Percentiles rank a stretch among this genome's conserved stretches.
phyloP scores from a whole-genome alignment of 2,888 invertebrate genomes.

The Nomada fabriciana region DNA sequence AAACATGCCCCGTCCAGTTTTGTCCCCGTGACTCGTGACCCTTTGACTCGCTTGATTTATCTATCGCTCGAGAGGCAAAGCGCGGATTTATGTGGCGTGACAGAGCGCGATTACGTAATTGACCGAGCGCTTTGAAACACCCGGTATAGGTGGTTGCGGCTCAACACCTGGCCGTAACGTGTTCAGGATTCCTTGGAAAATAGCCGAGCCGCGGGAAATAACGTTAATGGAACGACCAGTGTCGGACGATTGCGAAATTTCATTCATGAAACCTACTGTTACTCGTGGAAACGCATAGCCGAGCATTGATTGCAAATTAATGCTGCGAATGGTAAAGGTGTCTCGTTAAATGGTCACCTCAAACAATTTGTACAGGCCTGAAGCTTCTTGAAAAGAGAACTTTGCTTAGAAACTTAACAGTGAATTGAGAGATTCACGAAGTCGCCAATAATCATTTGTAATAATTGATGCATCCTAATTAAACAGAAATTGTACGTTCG shows the following conservation, averaged over 20 bases:
- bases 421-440: too few species aligned
- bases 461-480: too few species aligned
- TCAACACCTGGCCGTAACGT: slow-evolving; percentile 68
- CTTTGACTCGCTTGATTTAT: slow-evolving; percentile 18
- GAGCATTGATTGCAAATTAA: not conserved
- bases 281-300: slow-evolving; percentile 32
- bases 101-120: slow-evolving; percentile 15
- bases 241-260: slow-evolving; percentile 69
- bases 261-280: slow-evolving; percentile 65
- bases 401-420: too few species aligned
- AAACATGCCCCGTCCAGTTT: slow-evolving; percentile 2
- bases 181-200: slow-evolving; percentile 65
- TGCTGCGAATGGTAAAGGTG: too few species aligned
- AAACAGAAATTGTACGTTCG: too few species aligned
- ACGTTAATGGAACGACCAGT: slow-evolving; percentile 68
- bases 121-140: slow-evolving; percentile 41
- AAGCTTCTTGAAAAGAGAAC: too few species aligned
- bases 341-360: too few species aligned
- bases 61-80: not conserved
- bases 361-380: too few species aligned
- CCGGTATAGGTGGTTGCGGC: slow-evolving; percentile 58
- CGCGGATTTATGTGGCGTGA: slow-evolving; percentile 15
- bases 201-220: slow-evolving; percentile 53
- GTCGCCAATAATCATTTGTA: too few species aligned
- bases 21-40: slow-evolving; percentile 10